Percentiles rank a stretch among this genome's conserved stretches.
phyloP scores from a whole-genome alignment of 2,797 vertebrate species.

The Gadopsis bispinosus region DNA sequence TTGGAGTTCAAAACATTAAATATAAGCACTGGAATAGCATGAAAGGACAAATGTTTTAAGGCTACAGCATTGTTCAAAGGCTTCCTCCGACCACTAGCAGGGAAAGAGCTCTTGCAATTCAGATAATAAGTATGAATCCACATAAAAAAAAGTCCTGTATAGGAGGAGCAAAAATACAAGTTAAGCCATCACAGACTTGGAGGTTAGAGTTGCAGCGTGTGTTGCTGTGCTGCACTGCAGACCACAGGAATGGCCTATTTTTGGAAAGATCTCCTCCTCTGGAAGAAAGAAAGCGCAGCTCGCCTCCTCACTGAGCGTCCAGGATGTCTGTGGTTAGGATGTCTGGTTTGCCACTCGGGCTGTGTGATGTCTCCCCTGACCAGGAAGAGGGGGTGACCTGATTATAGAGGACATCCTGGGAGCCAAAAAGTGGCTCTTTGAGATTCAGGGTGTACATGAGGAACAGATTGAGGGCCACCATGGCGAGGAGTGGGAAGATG shows the following conservation, averaged over 20 bases:
- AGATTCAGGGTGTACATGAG: constrained; percentile 78
- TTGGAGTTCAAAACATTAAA: constrained; percentile 78
- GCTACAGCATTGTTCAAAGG: constrained; percentile 79
- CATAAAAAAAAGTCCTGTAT: constrained; percentile 67
- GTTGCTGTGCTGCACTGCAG: constrained; percentile 76
- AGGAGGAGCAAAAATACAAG: constrained; percentile 78
- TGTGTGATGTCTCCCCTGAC: constrained; percentile 68
- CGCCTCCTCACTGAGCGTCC: constrained; percentile 76
- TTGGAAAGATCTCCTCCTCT: constrained; percentile 78
- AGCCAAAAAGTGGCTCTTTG: constrained; percentile 73
- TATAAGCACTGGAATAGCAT: constrained; percentile 78
- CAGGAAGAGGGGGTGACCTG: constrained; percentile 79
- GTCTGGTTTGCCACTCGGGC: constrained; percentile 73
- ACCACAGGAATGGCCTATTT: constrained; percentile 86
- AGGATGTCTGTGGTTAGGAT: constrained; percentile 76
- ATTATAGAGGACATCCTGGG: constrained; percentile 72
- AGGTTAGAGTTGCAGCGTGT: constrained; percentile 78
- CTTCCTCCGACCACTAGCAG: constrained; percentile 57
- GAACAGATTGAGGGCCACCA: constrained; percentile 84
- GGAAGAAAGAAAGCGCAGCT: constrained; percentile 74
- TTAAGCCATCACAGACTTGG: constrained; percentile 75
- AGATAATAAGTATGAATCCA: constrained; percentile 81
- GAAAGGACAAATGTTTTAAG: constrained; percentile 73
- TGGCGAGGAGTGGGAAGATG: constrained; percentile 82
- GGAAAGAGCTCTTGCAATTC: constrained; percentile 72